Evolutionary conservation across 2,888 invertebrate genomes (phyloP).

Genomic region (Stomorhina lunata): DNA sequence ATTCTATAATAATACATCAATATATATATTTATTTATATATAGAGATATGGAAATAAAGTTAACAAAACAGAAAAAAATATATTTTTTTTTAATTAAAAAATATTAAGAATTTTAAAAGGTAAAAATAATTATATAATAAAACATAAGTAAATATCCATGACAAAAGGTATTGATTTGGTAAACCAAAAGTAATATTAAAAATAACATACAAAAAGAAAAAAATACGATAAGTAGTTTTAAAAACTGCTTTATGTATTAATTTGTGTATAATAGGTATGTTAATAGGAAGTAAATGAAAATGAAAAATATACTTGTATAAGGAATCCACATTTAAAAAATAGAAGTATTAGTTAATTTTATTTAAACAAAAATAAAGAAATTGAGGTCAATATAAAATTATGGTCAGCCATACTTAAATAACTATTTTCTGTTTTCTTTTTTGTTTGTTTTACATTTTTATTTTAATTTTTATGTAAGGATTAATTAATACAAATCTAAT

Average conservation of each 20-base stretch:
- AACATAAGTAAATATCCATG: slow-evolving; percentile 53
- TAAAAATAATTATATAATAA: slow-evolving; percentile 30
- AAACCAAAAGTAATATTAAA: slow-evolving; percentile 29
- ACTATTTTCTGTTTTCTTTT: slow-evolving; percentile 17
- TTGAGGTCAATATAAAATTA: slow-evolving; percentile 51
- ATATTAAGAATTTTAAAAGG: slow-evolving; percentile 3
- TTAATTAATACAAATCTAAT: slow-evolving; percentile 63
- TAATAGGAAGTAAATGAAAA: slow-evolving; percentile 15
- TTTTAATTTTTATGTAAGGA: slow-evolving; percentile 10
- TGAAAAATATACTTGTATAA: slow-evolving; percentile 24
- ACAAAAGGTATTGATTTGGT: slow-evolving; percentile 24
- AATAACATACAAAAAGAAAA: no score
- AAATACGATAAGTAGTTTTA: slow-evolving; percentile 59
- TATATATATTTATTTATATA: slow-evolving; percentile 43
- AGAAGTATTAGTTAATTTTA: slow-evolving; percentile 26
- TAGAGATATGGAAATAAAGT: slow-evolving; percentile 53
- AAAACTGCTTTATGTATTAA: slow-evolving; percentile 45
- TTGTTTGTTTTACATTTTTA: slow-evolving; percentile 23
- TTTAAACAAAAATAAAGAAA: slow-evolving; percentile 44
- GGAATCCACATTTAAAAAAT: slow-evolving; percentile 44
- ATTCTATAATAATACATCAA: slow-evolving; percentile 66
- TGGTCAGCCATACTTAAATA: slow-evolving; percentile 37
- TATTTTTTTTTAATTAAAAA: slow-evolving; percentile 13
- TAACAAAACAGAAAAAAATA: slow-evolving; percentile 50
- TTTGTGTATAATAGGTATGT: slow-evolving; percentile 6